Percentiles rank a stretch among this genome's conserved stretches.
Conservation (phyloP, 2,113 vertebrate genomes). For the Takifugu flavidus region DNA sequence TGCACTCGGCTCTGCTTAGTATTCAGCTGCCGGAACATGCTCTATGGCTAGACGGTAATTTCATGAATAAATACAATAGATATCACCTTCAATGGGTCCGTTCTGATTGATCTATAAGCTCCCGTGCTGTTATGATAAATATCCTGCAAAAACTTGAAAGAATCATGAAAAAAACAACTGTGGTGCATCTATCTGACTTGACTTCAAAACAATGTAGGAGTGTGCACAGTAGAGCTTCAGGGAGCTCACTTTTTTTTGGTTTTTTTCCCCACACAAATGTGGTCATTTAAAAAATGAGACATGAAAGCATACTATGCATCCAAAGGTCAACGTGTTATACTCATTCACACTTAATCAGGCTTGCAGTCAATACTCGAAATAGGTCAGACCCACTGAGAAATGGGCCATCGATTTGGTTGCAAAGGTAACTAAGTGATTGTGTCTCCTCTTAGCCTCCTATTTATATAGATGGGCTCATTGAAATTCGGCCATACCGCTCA, state of each 20-base stretch:
- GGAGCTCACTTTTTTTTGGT: background rate
- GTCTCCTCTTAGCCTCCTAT: background rate
- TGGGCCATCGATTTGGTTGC: slow-evolving; percentile 23
- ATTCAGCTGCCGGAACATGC: slow-evolving; percentile 32
- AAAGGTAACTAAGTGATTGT: slow-evolving; percentile 7
- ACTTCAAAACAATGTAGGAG: slow-evolving; percentile 24
- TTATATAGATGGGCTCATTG: too few species aligned
- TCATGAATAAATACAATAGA: slow-evolving; percentile 55
- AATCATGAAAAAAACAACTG: slow-evolving; percentile 5
- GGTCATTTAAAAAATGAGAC: background rate
- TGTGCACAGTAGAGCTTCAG: background rate
- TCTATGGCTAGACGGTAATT: slow-evolving; percentile 37
- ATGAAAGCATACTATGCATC: background rate
- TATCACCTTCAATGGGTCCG: slow-evolving; percentile 29
- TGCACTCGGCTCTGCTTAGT: slow-evolving; percentile 20
- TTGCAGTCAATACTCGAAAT: slow-evolving; percentile 9
- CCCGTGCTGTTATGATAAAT: slow-evolving; percentile 42
- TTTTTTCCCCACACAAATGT: background rate
- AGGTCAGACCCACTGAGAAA: slow-evolving; percentile 11
- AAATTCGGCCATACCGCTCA: too few species aligned
- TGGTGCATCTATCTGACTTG: slow-evolving; percentile 19
- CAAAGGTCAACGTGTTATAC: slow-evolving; percentile 4
- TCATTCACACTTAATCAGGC: background rate
- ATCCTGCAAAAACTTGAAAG: slow-evolving; percentile 10
- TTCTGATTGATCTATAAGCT: slow-evolving; percentile 38